Conservation (phyloP, 2,113 vertebrate species). For the Naja naja region DNA sequence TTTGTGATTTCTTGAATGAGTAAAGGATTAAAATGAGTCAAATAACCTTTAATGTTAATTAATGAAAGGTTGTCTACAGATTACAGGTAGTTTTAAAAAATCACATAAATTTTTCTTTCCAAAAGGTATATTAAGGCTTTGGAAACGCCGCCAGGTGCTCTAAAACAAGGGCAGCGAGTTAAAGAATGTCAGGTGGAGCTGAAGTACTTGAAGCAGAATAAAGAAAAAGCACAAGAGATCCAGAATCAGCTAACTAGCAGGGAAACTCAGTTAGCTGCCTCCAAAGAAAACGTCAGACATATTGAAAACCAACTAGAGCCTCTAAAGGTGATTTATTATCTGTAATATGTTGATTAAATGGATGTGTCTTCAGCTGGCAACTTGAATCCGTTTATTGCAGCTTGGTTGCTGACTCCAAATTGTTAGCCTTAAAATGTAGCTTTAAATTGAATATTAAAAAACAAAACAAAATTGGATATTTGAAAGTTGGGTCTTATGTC, state of each 20-base stretch:
- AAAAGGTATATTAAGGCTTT: slow-evolving; percentile 95
- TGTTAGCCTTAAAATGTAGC: neutral
- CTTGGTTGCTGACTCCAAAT: neutral
- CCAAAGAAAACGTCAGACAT: slow-evolving; percentile 82
- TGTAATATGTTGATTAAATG: neutral
- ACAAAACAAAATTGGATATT: neutral
- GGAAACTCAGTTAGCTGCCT: slow-evolving; percentile 84
- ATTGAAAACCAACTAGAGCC: slow-evolving; percentile 88
- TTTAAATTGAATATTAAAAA: neutral
- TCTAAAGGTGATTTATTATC: slow-evolving; percentile 77
- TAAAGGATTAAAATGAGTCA: neutral
- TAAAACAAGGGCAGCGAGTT: slow-evolving; percentile 79
- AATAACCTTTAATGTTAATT: neutral
- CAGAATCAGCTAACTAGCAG: slow-evolving; percentile 77
- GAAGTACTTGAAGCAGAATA: slow-evolving; percentile 91
- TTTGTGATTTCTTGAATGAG: slow-evolving; percentile 8
- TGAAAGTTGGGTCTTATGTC: neutral
- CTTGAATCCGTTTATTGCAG: neutral
- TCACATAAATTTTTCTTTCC: slow-evolving; percentile 22
- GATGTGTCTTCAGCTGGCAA: neutral
- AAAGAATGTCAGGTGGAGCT: slow-evolving; percentile 87
- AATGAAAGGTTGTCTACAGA: neutral
- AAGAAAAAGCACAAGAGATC: slow-evolving; percentile 91
- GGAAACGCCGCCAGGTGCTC: slow-evolving; percentile 84
- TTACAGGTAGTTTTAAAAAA: neutral